Conservation (phyloP, 2,888 invertebrate genomes). For the Agriotes lineatus region DNA sequence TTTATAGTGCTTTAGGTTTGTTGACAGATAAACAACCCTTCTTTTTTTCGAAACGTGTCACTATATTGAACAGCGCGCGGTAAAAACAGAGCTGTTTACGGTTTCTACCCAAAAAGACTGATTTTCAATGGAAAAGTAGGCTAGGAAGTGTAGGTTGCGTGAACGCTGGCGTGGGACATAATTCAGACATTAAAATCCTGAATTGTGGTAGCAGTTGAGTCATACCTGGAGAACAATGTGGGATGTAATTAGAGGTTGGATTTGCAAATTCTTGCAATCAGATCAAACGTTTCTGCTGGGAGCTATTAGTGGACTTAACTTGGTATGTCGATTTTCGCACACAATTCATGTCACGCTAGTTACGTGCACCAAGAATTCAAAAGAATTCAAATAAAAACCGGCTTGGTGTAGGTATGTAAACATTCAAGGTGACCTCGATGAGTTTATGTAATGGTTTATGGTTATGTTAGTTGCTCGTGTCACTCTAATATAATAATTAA, state of each 20-base stretch:
- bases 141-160: constrained; percentile 23
- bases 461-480: no score
- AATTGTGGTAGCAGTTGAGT: constrained; percentile 25
- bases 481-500: no score
- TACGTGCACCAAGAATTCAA: constrained; percentile 17
- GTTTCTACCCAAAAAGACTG: constrained; percentile 18
- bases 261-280: neutral
- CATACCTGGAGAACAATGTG: constrained; percentile 26
- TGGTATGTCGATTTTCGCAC: constrained; percentile 9
- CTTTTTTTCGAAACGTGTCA: neutral
- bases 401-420: neutral
- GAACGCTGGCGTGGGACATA: constrained; percentile 29
- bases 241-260: constrained; percentile 18
- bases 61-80: neutral
- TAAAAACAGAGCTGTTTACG: constrained; percentile 6
- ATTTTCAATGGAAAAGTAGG: constrained; percentile 26
- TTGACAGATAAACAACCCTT: neutral
- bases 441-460: constrained; percentile 19
- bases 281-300: neutral
- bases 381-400: no score
- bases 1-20: neutral
- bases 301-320: neutral
- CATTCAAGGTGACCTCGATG: constrained; percentile 26
- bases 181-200: constrained; percentile 31
- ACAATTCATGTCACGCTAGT: neutral